phyloP scores from a whole-genome alignment of 1,140 invertebrate species.

The Drosophila rufa region DNA sequence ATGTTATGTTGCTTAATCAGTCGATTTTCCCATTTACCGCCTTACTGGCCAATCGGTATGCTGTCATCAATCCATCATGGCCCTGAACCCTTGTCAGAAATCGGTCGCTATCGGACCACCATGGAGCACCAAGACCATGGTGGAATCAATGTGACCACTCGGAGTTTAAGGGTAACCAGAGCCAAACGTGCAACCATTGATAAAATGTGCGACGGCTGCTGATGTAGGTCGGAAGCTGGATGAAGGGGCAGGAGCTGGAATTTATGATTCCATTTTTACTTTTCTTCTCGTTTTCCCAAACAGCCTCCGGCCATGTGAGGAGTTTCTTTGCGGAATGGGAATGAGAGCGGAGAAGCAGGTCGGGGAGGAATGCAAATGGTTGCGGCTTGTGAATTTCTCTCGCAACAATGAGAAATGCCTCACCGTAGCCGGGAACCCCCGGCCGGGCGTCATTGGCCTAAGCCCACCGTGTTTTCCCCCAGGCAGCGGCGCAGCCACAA shows the following conservation, averaged over 20 bases:
- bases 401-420: constrained; percentile 47
- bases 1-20: background rate
- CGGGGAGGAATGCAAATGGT: constrained; percentile 45
- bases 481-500: constrained; percentile 1
- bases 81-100: constrained; percentile 23
- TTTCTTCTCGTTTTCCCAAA: constrained; percentile 46
- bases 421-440: constrained; percentile 9
- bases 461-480: constrained; percentile 2
- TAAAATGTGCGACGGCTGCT: constrained; percentile 66
- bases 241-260: constrained; percentile 22
- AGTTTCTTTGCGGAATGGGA: constrained; percentile 29
- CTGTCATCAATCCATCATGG: constrained; percentile 27
- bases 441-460: constrained; percentile 32
- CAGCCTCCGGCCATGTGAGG: constrained; percentile 42
- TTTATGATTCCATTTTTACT: constrained; percentile 71
- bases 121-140: constrained; percentile 16
- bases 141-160: constrained; percentile 16
- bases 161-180: constrained; percentile 37
- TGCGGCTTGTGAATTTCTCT: constrained; percentile 44
- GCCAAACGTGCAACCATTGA: constrained; percentile 58
- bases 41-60: constrained; percentile 6
- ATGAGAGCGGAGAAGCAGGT: constrained; percentile 13
- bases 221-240: constrained; percentile 55
- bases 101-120: background rate
- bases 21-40: background rate